Percentiles rank a stretch among this genome's conserved stretches.
These are phyloP conservation scores for Chloropsis cyanopogon DNA, from an alignment of 2,113 vertebrate species.

Conservation along the genomic window DNA sequence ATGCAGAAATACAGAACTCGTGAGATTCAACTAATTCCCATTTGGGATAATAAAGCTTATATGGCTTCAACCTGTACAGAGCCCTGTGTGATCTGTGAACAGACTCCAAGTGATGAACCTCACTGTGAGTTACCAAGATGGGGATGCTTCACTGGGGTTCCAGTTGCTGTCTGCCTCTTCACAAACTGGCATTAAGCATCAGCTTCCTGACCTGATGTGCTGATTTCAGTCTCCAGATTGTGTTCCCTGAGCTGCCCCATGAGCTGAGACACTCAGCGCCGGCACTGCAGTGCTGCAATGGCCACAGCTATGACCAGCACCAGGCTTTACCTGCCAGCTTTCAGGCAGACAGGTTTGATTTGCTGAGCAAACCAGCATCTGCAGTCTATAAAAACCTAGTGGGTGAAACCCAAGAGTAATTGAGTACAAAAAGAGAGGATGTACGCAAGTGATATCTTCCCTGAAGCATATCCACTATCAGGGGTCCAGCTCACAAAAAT, in stretches of 20 bases:
- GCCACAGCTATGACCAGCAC: background rate
- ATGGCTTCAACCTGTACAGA: background rate
- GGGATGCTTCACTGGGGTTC: background rate
- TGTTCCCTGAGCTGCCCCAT: background rate
- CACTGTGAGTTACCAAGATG: background rate
- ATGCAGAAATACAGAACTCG: background rate
- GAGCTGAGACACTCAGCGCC: background rate
- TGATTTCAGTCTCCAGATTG: background rate
- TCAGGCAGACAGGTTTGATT: background rate
- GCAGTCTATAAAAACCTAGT: background rate
- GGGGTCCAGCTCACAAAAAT: background rate
- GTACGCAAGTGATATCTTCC: background rate
- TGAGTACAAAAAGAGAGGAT: background rate
- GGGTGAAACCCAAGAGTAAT: background rate
- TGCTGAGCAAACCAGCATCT: background rate
- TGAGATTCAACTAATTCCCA: background rate
- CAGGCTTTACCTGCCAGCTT: background rate
- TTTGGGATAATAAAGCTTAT: background rate
- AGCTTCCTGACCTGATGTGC: background rate
- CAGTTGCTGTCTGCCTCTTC: background rate
- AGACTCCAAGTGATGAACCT: background rate
- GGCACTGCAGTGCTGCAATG: background rate
- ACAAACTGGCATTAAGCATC: background rate
- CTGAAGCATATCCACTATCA: background rate
- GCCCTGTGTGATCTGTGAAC: background rate